Conservation (phyloP, 1,140 invertebrate species). For the fruit fly (Drosophila melanogaster) region DNA sequence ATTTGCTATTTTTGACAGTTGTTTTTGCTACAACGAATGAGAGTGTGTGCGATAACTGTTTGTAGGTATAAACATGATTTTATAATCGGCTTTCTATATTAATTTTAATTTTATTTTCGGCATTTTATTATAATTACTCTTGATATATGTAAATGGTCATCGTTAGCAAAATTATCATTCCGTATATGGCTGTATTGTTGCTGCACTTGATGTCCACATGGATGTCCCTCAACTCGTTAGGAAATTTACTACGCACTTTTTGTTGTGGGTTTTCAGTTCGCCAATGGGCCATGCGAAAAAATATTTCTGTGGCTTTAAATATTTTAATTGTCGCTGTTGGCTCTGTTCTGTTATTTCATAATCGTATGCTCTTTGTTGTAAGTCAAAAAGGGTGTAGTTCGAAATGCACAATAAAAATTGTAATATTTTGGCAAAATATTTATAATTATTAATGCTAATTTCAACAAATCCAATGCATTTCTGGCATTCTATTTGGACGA, state of each 20-base stretch:
- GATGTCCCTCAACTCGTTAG: slow-evolving; percentile 45
- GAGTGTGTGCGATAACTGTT: slow-evolving; percentile 9
- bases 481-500: slow-evolving; percentile 10
- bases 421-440: slow-evolving; percentile 80
- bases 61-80: slow-evolving; percentile 34
- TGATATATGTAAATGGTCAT: slow-evolving; percentile 81
- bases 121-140: slow-evolving; percentile 84
- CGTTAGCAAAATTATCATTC: slow-evolving; percentile 59
- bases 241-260: slow-evolving; percentile 46
- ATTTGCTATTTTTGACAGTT: slow-evolving; percentile 80
- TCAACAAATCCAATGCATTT: slow-evolving; percentile 66
- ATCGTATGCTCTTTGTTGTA: slow-evolving; percentile 63
- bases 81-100: slow-evolving; percentile 84
- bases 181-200: slow-evolving; percentile 27
- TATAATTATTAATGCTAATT: slow-evolving; percentile 83
- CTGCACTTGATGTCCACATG: slow-evolving; percentile 70
- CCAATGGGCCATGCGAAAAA: slow-evolving; percentile 11
- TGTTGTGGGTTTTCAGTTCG: slow-evolving; percentile 21
- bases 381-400: slow-evolving; percentile 33
- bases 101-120: slow-evolving; percentile 84
- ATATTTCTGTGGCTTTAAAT: slow-evolving; percentile 72
- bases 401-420: slow-evolving; percentile 34
- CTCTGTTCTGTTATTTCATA: slow-evolving; percentile 51
- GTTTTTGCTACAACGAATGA: slow-evolving; percentile 31
- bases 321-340: slow-evolving; percentile 67